phyloP scores from a whole-genome alignment of 1,140 invertebrate species.

The Cyphomyrmex costatus region DNA sequence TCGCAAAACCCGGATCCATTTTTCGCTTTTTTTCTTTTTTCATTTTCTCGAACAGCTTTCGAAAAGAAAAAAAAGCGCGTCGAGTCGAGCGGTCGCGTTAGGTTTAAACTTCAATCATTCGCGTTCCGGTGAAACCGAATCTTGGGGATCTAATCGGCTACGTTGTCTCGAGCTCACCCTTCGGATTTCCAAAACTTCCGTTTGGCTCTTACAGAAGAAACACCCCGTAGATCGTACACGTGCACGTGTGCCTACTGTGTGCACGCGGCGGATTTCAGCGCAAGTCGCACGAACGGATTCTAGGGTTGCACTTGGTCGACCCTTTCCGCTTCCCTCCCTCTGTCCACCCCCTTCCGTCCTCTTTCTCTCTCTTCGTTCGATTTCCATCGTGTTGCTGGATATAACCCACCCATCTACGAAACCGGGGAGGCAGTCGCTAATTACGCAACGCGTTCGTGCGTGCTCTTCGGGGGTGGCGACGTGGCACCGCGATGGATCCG shows the following conservation, averaged over 20 bases:
- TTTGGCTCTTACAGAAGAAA: slow-evolving; percentile 19
- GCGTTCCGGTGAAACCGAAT: not conserved
- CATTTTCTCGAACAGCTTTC: not conserved
- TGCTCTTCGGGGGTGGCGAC: slow-evolving; percentile 70
- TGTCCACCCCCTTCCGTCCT: slow-evolving; percentile 12
- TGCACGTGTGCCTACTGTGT: slow-evolving; percentile 45
- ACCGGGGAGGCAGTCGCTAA: slow-evolving; percentile 78
- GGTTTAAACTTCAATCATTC: not conserved
- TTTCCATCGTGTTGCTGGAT: slow-evolving; percentile 53
- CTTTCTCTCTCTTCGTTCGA: slow-evolving; percentile 31
- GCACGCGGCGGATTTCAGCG: slow-evolving; percentile 66
- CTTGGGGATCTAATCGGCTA: not conserved
- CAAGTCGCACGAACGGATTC: slow-evolving; percentile 65
- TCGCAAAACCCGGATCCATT: too few species aligned
- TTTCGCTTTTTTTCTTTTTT: not conserved
- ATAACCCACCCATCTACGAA: slow-evolving; percentile 72
- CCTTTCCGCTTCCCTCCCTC: slow-evolving; percentile 47
- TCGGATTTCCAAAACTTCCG: not conserved
- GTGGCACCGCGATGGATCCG: slow-evolving; percentile 70
- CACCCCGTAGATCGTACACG: slow-evolving; percentile 70
- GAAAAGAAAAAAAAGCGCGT: not conserved
- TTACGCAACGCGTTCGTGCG: slow-evolving; percentile 80
- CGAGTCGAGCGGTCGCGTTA: not conserved
- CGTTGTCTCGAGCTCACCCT: not conserved
- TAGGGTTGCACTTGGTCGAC: slow-evolving; percentile 63